Evolutionary conservation across 2,888 invertebrate species (phyloP).

Genomic region (Caenorhabditis zanzibari): DNA sequence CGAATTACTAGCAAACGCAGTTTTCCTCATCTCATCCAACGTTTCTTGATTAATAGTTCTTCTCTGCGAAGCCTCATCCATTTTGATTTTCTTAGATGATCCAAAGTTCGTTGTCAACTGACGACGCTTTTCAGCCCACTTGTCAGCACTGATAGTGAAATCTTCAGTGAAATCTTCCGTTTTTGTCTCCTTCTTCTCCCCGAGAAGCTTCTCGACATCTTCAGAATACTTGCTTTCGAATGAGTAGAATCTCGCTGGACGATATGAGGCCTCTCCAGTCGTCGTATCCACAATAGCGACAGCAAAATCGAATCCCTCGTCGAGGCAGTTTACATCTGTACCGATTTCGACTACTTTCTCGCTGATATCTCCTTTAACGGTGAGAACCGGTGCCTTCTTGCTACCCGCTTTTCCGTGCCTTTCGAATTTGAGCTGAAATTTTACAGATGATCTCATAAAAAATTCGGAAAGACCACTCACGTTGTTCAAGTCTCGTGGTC

Average conservation of each 20-base stretch:
- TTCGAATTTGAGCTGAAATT: slow-evolving; percentile 55
- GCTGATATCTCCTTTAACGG: slow-evolving; percentile 46
- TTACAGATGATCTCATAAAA: neutral
- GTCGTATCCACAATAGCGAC: slow-evolving; percentile 67
- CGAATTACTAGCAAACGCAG: slow-evolving; percentile 70
- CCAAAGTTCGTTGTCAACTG: slow-evolving; percentile 69
- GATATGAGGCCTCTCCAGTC: slow-evolving; percentile 48
- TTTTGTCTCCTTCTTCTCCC: neutral
- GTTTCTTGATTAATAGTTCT: slow-evolving; percentile 72
- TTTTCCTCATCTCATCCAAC: slow-evolving; percentile 72
- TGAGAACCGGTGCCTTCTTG: slow-evolving; percentile 54
- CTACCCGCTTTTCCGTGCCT: slow-evolving; percentile 38
- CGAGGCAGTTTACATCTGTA: slow-evolving; percentile 60
- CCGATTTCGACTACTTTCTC: slow-evolving; percentile 70
- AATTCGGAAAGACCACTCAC: slow-evolving; percentile 6
- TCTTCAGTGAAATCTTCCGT: slow-evolving; percentile 33
- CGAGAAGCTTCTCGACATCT: slow-evolving; percentile 45
- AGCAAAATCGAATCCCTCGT: slow-evolving; percentile 73
- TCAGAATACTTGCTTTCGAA: slow-evolving; percentile 59
- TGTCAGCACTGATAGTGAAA: slow-evolving; percentile 45
- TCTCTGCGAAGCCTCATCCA: slow-evolving; percentile 68
- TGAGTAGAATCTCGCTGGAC: slow-evolving; percentile 53
- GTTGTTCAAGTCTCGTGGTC: slow-evolving; percentile 40
- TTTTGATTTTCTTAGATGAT: slow-evolving; percentile 72
- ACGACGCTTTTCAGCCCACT: slow-evolving; percentile 68